Evolutionary conservation across 2,113 vertebrate genomes (phyloP).

Genomic region (Astur gentilis): DNA sequence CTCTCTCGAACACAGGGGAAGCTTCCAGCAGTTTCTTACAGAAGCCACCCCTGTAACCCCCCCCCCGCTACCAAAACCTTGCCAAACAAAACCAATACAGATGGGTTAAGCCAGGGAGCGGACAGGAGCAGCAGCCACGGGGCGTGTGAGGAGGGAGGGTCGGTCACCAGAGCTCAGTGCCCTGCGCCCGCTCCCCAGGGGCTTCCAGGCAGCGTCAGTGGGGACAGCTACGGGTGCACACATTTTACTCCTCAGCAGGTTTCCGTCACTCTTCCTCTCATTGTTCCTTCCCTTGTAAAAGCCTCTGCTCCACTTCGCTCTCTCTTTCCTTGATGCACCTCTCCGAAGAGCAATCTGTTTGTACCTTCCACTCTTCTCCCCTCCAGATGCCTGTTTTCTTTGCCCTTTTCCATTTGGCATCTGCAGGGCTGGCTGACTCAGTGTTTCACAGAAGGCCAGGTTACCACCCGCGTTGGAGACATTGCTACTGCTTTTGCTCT

Average conservation of each 20-base stretch:
- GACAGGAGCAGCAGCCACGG: background rate
- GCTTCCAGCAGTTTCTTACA: too few species aligned
- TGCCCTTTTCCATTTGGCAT: background rate
- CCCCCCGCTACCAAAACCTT: too few species aligned
- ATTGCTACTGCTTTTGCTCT: background rate
- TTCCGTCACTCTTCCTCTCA: background rate
- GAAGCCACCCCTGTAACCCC: too few species aligned
- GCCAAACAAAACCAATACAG: too few species aligned
- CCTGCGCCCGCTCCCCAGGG: fast-evolving
- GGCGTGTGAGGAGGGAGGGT: background rate
- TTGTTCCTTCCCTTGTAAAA: background rate
- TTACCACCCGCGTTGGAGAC: background rate
- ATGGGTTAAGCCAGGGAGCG: background rate
- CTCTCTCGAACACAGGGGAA: too few species aligned
- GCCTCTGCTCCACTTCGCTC: background rate
- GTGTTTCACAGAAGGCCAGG: fast-evolving
- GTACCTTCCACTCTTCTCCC: background rate
- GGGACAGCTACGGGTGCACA: background rate
- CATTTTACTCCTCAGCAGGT: background rate
- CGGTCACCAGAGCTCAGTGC: fast-evolving
- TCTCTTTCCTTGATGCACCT: background rate
- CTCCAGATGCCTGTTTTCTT: background rate
- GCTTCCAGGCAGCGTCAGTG: background rate
- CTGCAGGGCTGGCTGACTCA: background rate
- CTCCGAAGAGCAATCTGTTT: background rate